phyloP scores from a whole-genome alignment of 2,113 vertebrate species.

The Tor tambroides region DNA sequence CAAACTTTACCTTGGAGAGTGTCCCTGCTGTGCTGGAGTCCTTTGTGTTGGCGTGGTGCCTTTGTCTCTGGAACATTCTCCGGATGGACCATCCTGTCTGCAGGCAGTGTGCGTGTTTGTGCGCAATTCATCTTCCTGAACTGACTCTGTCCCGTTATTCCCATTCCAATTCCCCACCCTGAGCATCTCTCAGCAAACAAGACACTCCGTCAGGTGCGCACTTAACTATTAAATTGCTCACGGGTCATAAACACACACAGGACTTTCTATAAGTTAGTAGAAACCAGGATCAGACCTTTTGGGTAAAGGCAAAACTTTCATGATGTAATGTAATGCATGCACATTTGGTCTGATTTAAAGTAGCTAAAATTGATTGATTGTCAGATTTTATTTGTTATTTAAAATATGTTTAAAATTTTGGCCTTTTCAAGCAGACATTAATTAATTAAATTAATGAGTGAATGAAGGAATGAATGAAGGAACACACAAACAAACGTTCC shows the following conservation, averaged over 20 bases:
- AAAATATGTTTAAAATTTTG: background rate
- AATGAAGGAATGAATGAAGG: no score
- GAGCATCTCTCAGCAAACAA: background rate
- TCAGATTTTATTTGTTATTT: background rate
- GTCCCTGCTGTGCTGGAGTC: constrained; percentile 8
- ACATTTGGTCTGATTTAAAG: background rate
- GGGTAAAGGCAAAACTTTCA: background rate
- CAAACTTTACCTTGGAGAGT: constrained; percentile 48
- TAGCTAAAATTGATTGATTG: background rate
- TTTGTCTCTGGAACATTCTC: background rate
- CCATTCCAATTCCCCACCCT: background rate
- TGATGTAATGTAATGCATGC: background rate
- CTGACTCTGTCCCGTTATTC: constrained; percentile 3
- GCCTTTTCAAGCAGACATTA: background rate
- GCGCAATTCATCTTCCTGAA: constrained; percentile 13
- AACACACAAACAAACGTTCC: no score
- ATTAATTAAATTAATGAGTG: no score
- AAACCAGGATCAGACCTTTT: background rate
- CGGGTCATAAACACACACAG: background rate
- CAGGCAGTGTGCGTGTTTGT: constrained; percentile 17
- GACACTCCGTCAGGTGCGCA: background rate
- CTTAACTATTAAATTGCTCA: background rate
- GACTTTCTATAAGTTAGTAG: background rate
- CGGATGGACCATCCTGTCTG: background rate
- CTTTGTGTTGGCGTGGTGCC: background rate